A percentile compares a stretch with the other conserved stretches of the same genome.
Conservation (phyloP, 2,113 vertebrate genomes). For the Emberiza fucata region DNA sequence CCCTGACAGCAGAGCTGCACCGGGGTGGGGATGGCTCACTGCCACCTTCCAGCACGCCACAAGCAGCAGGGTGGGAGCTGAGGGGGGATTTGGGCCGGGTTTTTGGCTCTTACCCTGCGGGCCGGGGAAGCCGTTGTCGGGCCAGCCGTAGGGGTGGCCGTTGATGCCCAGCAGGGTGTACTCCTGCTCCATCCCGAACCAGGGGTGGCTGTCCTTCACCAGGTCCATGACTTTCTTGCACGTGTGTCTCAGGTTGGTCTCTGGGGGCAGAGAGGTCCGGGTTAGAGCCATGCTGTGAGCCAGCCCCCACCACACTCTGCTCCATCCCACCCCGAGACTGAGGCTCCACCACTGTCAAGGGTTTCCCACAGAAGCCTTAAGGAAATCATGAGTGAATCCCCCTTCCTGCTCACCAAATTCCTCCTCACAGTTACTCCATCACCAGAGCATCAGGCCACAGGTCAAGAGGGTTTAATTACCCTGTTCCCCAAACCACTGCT, state of each 20-base stretch:
- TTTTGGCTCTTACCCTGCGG: constrained; percentile 55
- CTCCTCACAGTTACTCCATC: neutral
- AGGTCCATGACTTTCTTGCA: constrained; percentile 70
- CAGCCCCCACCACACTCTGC: accelerated
- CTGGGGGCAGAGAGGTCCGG: neutral
- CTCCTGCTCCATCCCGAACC: constrained; percentile 78
- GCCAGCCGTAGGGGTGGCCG: constrained; percentile 70
- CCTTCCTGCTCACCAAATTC: neutral
- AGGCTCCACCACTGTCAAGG: neutral
- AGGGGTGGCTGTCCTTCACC: constrained; percentile 56
- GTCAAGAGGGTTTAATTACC: neutral
- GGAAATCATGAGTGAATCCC: neutral
- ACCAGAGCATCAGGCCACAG: neutral
- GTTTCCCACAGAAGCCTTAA: neutral
- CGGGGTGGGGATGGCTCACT: accelerated
- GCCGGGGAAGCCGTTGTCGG: constrained; percentile 56
- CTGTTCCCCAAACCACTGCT: neutral
- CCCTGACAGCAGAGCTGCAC: neutral
- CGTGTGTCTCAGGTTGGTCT: constrained; percentile 71
- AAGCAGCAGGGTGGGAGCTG: neutral
- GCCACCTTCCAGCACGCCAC: accelerated
- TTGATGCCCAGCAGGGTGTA: constrained; percentile 66
- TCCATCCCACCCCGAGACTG: neutral
- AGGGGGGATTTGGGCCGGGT: accelerated
- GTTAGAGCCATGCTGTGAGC: neutral